Conservation (phyloP, 2,797 vertebrate species). For the Spinus pinus region DNA sequence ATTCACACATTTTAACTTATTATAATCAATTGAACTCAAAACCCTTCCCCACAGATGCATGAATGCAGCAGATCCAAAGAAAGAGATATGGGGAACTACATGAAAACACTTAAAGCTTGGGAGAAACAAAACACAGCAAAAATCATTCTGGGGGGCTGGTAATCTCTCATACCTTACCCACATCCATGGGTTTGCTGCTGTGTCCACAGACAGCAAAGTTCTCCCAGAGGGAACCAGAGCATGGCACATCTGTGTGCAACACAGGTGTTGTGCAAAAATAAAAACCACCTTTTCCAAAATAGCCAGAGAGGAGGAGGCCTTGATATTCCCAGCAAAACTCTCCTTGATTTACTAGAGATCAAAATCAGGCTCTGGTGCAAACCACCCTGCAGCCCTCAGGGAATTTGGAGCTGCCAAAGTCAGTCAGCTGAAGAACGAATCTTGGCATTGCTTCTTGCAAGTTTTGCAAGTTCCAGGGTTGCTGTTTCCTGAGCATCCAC, state of each 20-base stretch:
- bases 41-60: background rate
- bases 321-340: background rate
- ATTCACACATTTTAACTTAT: background rate
- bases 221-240: background rate
- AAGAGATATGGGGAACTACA: background rate
- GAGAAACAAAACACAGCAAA: background rate
- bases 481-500: background rate
- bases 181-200: background rate
- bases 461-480: background rate
- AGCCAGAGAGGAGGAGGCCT: background rate
- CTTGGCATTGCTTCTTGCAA: constrained; percentile 15
- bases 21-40: background rate
- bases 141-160: background rate
- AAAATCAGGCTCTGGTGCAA: background rate
- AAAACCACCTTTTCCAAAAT: background rate
- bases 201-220: background rate
- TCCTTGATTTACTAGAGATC: background rate
- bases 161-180: background rate
- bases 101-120: background rate
- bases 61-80: constrained; percentile 55
- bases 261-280: background rate
- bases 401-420: background rate
- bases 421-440: background rate
- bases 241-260: background rate
- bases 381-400: background rate